phyloP scores from a whole-genome alignment of 2,113 vertebrate species.

The Scatophagus argus region DNA sequence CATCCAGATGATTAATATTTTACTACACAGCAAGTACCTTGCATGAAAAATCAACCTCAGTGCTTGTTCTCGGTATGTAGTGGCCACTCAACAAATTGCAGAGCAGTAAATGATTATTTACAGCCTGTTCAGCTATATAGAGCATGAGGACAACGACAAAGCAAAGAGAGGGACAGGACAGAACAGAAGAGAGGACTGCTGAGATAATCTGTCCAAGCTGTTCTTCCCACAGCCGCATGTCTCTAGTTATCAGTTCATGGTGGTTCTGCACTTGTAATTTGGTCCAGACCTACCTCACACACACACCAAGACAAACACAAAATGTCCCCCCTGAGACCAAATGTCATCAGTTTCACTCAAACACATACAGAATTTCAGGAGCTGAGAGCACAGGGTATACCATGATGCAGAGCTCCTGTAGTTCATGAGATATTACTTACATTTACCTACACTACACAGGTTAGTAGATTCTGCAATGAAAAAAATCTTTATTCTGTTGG shows the following conservation, averaged over 20 bases:
- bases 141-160: background rate
- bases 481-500: background rate
- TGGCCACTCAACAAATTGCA: conserved; percentile 51
- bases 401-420: background rate
- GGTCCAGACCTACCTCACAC: conserved; percentile 13
- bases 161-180: background rate
- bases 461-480: too few relatives aligned
- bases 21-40: conserved; percentile 7
- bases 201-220: conserved; percentile 34
- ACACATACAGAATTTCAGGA: conserved; percentile 14
- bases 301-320: conserved; percentile 12
- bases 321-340: conserved; percentile 18
- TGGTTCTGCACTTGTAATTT: conserved; percentile 28
- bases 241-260: conserved; percentile 22
- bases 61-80: background rate
- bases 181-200: background rate
- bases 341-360: conserved; percentile 5
- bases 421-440: too few relatives aligned
- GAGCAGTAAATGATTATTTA: conserved; percentile 50
- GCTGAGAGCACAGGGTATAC: background rate
- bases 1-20: conserved; percentile 52
- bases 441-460: too few relatives aligned
- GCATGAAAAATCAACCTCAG: conserved; percentile 34
- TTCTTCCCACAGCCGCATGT: conserved; percentile 37
- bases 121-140: background rate